Conservation (phyloP, 2,888 invertebrate genomes). For the Drosophila borborema region DNA sequence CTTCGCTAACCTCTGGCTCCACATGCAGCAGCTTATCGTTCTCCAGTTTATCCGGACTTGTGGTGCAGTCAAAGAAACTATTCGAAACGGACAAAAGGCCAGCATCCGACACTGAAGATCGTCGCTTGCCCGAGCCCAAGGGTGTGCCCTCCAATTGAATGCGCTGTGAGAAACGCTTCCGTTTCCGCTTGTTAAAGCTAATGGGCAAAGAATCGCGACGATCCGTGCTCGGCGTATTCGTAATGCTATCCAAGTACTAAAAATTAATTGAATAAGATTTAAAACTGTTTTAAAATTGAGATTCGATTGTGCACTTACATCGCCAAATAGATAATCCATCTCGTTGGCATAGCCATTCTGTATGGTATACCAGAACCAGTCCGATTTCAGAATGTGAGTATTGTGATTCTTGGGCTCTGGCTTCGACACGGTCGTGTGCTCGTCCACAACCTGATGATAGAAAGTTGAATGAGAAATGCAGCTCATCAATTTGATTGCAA, state of each 20-base stretch:
- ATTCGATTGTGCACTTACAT: constrained; percentile 87
- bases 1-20: constrained; percentile 79
- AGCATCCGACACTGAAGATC: constrained; percentile 94
- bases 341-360: constrained; percentile 98
- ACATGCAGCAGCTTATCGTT: constrained; percentile 77
- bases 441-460: constrained; percentile 91
- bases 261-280: neutral
- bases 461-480: neutral
- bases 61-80: constrained; percentile 95
- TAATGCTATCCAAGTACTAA: constrained; percentile 84
- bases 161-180: constrained; percentile 89
- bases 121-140: constrained; percentile 88
- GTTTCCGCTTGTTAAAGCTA: constrained; percentile 89
- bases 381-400: constrained; percentile 93
- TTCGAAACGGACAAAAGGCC: constrained; percentile 93
- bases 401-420: constrained; percentile 89
- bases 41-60: constrained; percentile 90
- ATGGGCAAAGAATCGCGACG: constrained; percentile 87
- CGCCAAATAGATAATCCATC: constrained; percentile 94
- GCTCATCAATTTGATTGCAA: neutral
- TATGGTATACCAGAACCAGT: constrained; percentile 99
- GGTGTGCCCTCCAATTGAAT: constrained; percentile 84
- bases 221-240: constrained; percentile 85
- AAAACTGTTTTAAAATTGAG: neutral
- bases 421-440: constrained; percentile 89